Conservation (phyloP, 2,113 vertebrate genomes). For the Bucco capensis region DNA sequence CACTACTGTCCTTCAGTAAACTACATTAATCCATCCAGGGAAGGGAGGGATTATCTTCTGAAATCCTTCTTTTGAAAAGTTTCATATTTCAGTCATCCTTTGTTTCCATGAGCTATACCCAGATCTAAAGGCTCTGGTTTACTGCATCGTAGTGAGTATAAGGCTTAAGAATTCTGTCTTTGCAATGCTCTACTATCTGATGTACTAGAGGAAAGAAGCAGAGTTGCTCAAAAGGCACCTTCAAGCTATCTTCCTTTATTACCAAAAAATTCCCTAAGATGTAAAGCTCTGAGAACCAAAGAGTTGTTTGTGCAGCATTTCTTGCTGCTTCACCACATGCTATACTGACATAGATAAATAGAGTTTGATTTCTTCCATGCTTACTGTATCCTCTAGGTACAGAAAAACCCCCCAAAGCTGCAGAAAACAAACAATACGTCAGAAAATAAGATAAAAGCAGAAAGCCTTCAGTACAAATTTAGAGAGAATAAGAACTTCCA, state of each 20-base stretch:
- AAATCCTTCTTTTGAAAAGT: background rate
- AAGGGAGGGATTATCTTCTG: background rate
- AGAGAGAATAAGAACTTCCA: background rate
- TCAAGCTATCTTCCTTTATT: background rate
- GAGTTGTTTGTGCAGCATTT: background rate
- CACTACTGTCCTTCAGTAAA: background rate
- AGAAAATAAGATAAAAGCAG: background rate
- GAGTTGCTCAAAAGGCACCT: constrained; percentile 11
- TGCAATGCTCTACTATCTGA: background rate
- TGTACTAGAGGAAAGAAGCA: background rate
- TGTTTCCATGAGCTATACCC: background rate
- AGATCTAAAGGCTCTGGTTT: background rate
- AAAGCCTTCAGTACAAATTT: background rate
- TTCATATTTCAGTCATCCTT: background rate
- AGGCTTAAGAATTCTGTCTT: background rate
- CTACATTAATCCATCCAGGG: background rate
- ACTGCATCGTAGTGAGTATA: background rate
- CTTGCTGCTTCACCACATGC: background rate
- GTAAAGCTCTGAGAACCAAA: background rate
- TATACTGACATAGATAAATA: background rate
- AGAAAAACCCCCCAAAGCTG: background rate
- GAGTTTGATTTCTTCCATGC: background rate
- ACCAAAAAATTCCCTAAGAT: background rate
- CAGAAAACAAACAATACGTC: background rate
- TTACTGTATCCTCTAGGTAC: background rate